Evolutionary conservation across 2,888 invertebrate species (phyloP).

Genomic region (Lagria hirta): DNA sequence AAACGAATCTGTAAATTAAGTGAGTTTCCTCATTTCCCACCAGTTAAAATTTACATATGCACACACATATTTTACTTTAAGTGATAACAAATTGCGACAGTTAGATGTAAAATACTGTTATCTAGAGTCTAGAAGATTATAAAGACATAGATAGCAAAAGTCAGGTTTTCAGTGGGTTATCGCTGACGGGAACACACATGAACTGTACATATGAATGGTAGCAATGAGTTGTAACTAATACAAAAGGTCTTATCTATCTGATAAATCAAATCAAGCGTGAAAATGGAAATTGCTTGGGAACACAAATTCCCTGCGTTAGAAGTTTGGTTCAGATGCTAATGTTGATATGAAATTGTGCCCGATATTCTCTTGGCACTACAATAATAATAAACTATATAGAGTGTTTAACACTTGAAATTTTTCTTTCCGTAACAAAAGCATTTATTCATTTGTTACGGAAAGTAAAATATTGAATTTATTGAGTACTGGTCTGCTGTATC

Average conservation of each 20-base stretch:
- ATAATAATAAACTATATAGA: no score
- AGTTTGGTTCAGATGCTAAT: slow-evolving; percentile 17
- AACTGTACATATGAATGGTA: slow-evolving; percentile 40
- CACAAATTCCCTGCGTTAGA: slow-evolving; percentile 16
- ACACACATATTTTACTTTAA: not conserved
- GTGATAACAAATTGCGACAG: slow-evolving; percentile 1
- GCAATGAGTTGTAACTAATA: slow-evolving; percentile 44
- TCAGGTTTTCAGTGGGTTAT: slow-evolving; percentile 13
- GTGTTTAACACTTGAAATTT: no score
- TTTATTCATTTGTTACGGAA: no score
- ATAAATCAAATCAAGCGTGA: slow-evolving; percentile 43
- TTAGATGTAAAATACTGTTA: slow-evolving; percentile 5
- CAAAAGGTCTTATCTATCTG: slow-evolving; percentile 41
- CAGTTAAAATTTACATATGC: slow-evolving; percentile 2
- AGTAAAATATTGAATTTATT: no score
- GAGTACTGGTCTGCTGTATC: no score
- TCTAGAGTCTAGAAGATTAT: not conserved
- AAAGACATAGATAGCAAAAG: slow-evolving; percentile 12
- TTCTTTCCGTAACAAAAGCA: no score
- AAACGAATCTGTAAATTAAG: slow-evolving; percentile 13
- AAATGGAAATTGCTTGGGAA: slow-evolving; percentile 33
- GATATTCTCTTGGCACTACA: no score
- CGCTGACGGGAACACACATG: slow-evolving; percentile 27
- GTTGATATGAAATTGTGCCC: slow-evolving; percentile 11
- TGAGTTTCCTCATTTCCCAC: not conserved